These are phyloP conservation scores for Diplodus puntazzo DNA, from an alignment of 2,797 vertebrate species.

Conservation along the genomic window DNA sequence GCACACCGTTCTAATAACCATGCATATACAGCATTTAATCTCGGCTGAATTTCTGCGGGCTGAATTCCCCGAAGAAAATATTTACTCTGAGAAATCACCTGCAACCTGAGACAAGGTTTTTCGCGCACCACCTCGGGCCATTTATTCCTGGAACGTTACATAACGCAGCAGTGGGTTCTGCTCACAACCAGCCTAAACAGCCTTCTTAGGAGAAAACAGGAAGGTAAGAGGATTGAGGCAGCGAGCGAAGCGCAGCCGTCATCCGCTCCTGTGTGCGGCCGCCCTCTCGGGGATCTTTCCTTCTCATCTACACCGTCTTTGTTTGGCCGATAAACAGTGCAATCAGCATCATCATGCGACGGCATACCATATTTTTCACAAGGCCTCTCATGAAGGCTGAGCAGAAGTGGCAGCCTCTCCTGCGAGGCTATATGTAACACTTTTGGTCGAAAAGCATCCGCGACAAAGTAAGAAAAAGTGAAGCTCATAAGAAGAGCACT, in stretches of 20 bases:
- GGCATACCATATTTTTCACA: conserved; percentile 15
- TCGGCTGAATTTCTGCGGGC: conserved; percentile 14
- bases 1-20: conserved; percentile 19
- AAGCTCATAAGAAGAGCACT: background rate
- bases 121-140: conserved; percentile 59
- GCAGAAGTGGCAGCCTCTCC: conserved; percentile 10
- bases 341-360: conserved; percentile 40
- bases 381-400: background rate
- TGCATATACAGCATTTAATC: conserved; percentile 7
- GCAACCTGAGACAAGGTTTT: conserved; percentile 62
- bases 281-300: conserved; percentile 19
- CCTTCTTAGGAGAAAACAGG: conserved; percentile 59
- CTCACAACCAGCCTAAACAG: conserved; percentile 59
- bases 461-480: conserved; percentile 9
- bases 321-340: conserved; percentile 45
- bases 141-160: conserved; percentile 78
- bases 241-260: conserved; percentile 29
- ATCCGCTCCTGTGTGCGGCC: conserved; percentile 2
- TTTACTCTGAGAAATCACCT: conserved; percentile 69
- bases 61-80: conserved; percentile 43
- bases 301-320: conserved; percentile 22
- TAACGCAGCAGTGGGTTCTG: conserved; percentile 69
- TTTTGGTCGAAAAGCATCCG: background rate
- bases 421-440: background rate
- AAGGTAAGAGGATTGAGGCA: conserved; percentile 65